Evolutionary conservation across 1,140 invertebrate genomes (phyloP).

Genomic region (Megathymus violae): DNA sequence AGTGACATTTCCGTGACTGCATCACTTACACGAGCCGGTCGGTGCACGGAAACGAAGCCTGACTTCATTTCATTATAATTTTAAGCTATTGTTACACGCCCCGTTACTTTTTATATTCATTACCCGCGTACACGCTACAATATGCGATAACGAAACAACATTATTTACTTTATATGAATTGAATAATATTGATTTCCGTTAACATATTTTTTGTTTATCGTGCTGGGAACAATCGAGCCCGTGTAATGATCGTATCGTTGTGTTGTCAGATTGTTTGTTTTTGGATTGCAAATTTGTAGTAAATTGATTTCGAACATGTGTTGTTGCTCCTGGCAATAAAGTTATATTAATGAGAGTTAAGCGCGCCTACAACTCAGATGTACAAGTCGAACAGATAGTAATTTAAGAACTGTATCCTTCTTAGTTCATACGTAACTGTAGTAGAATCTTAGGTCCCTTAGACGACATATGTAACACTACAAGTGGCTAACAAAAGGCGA

Average conservation of each 20-base stretch:
- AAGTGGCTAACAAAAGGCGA: no score
- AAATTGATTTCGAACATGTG: no score
- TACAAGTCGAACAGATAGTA: no score
- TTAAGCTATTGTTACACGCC: constrained; percentile 53
- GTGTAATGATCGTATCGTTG: constrained; percentile 28
- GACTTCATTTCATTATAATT: constrained; percentile 62
- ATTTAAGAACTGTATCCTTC: no score
- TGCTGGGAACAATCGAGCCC: constrained; percentile 44
- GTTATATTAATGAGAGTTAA: no score
- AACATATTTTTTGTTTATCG: constrained; percentile 52
- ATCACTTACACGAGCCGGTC: constrained; percentile 48
- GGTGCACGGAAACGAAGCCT: constrained; percentile 48
- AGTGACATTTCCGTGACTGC: constrained; percentile 69
- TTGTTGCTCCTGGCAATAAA: no score
- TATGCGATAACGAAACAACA: constrained; percentile 54
- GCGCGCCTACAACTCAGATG: no score
- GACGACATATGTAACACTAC: no score
- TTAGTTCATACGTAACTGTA: no score
- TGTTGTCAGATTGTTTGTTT: constrained; percentile 26
- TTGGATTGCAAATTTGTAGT: no score
- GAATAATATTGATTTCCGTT: constrained; percentile 54
- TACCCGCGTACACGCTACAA: constrained; percentile 49
- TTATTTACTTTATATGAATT: constrained; percentile 61
- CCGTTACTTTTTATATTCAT: constrained; percentile 60
- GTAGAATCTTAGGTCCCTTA: no score